Percentiles rank a stretch among this genome's conserved stretches.
These are phyloP conservation scores for Polylopha cassiicola DNA, from an alignment of 2,888 invertebrate genomes.

Conservation along the genomic window DNA sequence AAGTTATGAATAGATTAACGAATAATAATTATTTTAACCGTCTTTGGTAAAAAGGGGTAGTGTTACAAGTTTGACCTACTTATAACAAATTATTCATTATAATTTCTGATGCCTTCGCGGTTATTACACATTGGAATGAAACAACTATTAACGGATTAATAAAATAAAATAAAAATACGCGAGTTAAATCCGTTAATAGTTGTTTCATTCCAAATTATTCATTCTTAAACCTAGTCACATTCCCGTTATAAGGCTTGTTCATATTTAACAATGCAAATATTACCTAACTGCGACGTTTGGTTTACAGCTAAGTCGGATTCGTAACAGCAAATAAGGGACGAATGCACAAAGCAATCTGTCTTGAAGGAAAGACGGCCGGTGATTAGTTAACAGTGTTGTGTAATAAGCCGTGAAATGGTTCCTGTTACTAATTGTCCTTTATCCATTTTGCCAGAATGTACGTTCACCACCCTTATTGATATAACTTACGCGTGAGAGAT, in stretches of 20 bases:
- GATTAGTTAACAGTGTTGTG: slow-evolving; percentile 38
- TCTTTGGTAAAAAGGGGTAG: too few species aligned
- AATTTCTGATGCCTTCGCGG: too few species aligned
- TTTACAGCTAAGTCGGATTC: slow-evolving; percentile 42
- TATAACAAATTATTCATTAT: too few species aligned
- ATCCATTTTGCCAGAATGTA: slow-evolving; percentile 36
- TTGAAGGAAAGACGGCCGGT: slow-evolving; percentile 34
- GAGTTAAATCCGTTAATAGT: too few species aligned
- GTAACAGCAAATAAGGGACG: slow-evolving; percentile 43
- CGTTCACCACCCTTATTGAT: slow-evolving; percentile 3
- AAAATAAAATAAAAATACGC: too few species aligned
- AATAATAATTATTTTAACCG: too few species aligned
- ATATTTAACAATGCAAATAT: slow-evolving; percentile 35
- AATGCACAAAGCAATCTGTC: slow-evolving; percentile 53
- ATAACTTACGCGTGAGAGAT: slow-evolving; percentile 1
- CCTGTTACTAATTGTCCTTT: slow-evolving; percentile 49
- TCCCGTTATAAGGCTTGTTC: slow-evolving; percentile 20
- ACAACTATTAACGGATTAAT: too few species aligned
- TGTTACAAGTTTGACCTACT: too few species aligned
- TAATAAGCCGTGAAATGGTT: slow-evolving; percentile 45
- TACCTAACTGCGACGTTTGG: slow-evolving; percentile 32
- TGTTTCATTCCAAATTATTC: too few species aligned
- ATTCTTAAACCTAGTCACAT: slow-evolving; percentile 33
- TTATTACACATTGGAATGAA: too few species aligned
- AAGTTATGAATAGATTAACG: too few species aligned